Conservation (phyloP, 2,888 invertebrate genomes). For the Agelastica alni region DNA sequence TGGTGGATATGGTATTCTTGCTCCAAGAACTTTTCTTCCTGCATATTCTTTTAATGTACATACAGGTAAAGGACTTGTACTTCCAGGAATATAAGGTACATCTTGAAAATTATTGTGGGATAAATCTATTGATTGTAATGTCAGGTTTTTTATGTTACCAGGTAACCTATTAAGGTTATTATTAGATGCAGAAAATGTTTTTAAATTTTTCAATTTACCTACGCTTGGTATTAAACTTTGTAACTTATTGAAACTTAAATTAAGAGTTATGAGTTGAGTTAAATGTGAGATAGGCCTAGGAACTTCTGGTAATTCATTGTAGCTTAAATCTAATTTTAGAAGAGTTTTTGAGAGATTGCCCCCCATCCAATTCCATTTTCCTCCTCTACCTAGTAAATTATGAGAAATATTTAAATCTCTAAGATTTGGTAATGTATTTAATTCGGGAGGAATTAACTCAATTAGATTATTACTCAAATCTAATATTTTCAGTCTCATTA, state of each 20-base stretch:
- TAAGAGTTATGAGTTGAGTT: conserved; percentile 64
- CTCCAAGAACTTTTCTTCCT: conserved; percentile 60
- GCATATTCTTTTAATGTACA: conserved; percentile 62
- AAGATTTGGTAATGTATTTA: conserved; percentile 67
- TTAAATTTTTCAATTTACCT: conserved; percentile 63
- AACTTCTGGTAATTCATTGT: conserved; percentile 63
- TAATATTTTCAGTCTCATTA: conserved; percentile 67
- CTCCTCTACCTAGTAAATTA: conserved; percentile 66
- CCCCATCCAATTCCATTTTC: conserved; percentile 72
- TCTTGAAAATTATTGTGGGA: conserved; percentile 61
- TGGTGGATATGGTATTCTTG: conserved; percentile 61
- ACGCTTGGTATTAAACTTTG: conserved; percentile 66
- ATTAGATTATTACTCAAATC: conserved; percentile 75
- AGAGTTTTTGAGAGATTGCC: conserved; percentile 61
- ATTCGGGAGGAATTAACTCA: conserved; percentile 69
- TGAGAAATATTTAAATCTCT: conserved; percentile 66
- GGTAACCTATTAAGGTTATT: conserved; percentile 64
- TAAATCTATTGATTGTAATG: conserved; percentile 62
- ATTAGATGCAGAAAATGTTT: conserved; percentile 61
- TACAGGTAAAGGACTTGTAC: conserved; percentile 52
- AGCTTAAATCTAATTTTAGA: conserved; percentile 66
- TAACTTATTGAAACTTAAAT: conserved; percentile 67
- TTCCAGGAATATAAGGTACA: conserved; percentile 25
- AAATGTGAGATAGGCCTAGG: conserved; percentile 69
- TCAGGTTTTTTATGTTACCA: conserved; percentile 63